These are phyloP conservation scores for Phenganax subtilis DNA, from an alignment of 92 coral and sea anemone genomes.

Conservation along the genomic window DNA sequence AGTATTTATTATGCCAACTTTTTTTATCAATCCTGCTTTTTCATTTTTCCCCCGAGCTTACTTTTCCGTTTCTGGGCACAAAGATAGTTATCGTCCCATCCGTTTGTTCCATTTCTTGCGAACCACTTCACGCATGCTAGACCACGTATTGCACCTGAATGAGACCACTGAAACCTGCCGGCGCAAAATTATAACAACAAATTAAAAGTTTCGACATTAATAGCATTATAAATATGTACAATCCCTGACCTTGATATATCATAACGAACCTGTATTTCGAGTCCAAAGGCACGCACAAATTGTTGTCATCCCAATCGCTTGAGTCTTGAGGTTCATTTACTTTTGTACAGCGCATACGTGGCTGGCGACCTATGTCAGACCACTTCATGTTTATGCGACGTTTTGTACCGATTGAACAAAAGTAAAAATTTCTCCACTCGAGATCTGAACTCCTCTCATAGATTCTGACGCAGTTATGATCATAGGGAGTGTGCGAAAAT, in stretches of 20 bases:
- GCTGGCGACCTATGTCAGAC: constrained; percentile 60
- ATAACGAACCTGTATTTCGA: constrained; percentile 69
- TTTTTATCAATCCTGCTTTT: background rate
- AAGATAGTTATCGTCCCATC: constrained; percentile 78
- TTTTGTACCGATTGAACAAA: constrained; percentile 75
- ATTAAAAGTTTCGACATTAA: background rate
- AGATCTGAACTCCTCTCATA: constrained; percentile 65
- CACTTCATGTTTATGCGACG: constrained; percentile 67
- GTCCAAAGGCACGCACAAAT: constrained; percentile 59
- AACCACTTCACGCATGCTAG: constrained; percentile 75
- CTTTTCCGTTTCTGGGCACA: constrained; percentile 38
- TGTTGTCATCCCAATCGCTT: constrained; percentile 73
- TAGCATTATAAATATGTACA: background rate
- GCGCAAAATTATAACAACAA: background rate
- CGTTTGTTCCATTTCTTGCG: constrained; percentile 64
- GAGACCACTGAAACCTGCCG: constrained; percentile 69
- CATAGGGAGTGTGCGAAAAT: constrained; percentile 48
- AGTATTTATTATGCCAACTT: background rate
- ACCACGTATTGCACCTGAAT: constrained; percentile 59
- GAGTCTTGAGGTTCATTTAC: constrained; percentile 58
- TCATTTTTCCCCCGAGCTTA: background rate
- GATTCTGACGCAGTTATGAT: constrained; percentile 60
- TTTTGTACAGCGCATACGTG: constrained; percentile 61
- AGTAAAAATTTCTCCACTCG: constrained; percentile 58
- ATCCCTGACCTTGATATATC: background rate